Percentiles rank a stretch among this genome's conserved stretches.
Conservation (phyloP, 2,797 vertebrate genomes). For the Discoglossus pictus region DNA sequence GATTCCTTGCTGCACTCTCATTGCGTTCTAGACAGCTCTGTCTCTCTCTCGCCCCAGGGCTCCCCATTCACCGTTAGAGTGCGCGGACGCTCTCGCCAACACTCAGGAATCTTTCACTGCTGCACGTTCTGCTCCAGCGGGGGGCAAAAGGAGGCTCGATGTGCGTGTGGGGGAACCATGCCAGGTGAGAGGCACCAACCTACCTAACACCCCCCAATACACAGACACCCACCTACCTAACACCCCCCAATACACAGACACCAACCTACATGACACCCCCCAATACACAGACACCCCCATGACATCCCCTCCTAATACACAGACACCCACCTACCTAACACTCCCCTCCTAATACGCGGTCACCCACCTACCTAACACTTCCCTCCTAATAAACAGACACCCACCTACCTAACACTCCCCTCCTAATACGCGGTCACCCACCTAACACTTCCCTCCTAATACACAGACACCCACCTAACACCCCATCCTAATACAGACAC, state of each 20-base stretch:
- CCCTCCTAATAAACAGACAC: background rate
- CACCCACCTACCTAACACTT: background rate
- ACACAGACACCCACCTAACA: background rate
- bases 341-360: no score
- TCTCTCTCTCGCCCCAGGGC: constrained; percentile 68
- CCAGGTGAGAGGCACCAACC: constrained; percentile 71
- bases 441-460: no score
- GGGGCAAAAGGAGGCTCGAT: constrained; percentile 83
- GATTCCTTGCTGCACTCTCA: background rate
- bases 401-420: background rate
- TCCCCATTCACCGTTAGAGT: constrained; percentile 82
- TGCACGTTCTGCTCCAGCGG: constrained; percentile 92
- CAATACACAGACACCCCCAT: background rate
- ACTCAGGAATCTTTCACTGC: constrained; percentile 86
- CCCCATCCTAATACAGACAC: background rate
- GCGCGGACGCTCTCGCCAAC: constrained; percentile 72
- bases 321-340: background rate
- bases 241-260: no score
- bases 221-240: background rate
- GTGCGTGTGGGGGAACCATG: constrained; percentile 90
- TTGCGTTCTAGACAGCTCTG: background rate
- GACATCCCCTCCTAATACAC: background rate
- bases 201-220: background rate
- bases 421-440: background rate
- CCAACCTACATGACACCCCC: background rate